Evolutionary conservation across 2,113 vertebrate species (phyloP), one percentile per base, ranked within the genome.

Genomic region (Henicopernis longicauda): DNA sequence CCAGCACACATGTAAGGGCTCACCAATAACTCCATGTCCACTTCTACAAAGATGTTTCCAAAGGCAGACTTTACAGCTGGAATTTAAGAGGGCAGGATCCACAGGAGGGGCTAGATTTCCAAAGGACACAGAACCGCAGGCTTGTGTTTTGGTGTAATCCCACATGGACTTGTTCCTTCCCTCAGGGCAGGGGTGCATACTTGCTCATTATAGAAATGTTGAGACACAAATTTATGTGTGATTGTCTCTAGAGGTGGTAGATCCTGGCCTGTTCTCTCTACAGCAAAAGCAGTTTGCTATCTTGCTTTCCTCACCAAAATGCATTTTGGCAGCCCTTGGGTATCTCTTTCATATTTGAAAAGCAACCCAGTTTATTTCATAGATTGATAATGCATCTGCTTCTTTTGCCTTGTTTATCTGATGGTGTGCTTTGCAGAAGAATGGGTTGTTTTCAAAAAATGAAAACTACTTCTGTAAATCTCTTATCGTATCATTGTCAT

Each of bases 1-100:
- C n/a, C 86, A 79, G 62, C 47, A 6, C 74, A 67, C 31, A 42
- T 0, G 0, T 2, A 13, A 0, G 0, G 21, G 17, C 52, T 52
- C 47, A 55, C 29, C 67, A 45, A 34, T 9, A 50, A 9, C 36
- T 73, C 55, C 29, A 4, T 7, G 11, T 11, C 40, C 36, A 10
- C 17, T 29, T n/a, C 45, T 13, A 29, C 67, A 8, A 17, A 61
- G 74, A 8, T 9, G 22, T 58, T 73, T 70, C 62, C 50, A 54
- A 73, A 22, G 40, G 13, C 32, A 86, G 23, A 38, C 38, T 26
- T 47, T 26, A 29, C 3, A 47, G 50, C 16, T 71, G 70, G 65
- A 63, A 44, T 71, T 81, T 74, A 29, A 65, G 44, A 65, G 34
- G 11, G 25, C 10, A 59, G 38, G 32, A 79, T 52, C 32, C 47